Evolutionary conservation across 2,888 invertebrate species (phyloP).

Genomic region (Ophioninae sp.): DNA sequence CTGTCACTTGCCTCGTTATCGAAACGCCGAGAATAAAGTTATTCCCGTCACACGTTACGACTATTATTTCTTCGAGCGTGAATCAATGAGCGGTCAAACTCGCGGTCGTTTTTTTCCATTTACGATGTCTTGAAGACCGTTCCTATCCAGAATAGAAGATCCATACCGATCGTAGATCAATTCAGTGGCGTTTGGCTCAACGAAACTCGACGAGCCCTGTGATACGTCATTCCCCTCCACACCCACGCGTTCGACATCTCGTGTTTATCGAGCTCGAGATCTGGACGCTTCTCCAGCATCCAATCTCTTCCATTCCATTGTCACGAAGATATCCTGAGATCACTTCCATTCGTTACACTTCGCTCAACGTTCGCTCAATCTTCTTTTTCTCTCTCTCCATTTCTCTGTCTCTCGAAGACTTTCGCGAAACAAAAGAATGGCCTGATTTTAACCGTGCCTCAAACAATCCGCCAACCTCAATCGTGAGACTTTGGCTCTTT

Average conservation of each 20-base stretch:
- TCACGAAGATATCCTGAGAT: conserved; percentile 42
- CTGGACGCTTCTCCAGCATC: conserved; percentile 34
- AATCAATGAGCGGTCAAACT: background rate
- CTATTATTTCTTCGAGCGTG: background rate
- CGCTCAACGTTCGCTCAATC: background rate
- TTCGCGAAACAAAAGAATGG: background rate
- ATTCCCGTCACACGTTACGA: background rate
- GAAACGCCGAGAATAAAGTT: background rate
- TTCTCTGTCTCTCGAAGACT: background rate
- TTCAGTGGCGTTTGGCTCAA: conserved; percentile 60
- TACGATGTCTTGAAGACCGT: conserved; percentile 2
- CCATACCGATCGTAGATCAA: conserved; percentile 68
- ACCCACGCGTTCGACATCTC: conserved; percentile 46
- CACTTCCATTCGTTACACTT: conserved; percentile 1
- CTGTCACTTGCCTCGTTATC: conserved; percentile 14
- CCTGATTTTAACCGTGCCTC: background rate
- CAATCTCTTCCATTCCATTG: conserved; percentile 41
- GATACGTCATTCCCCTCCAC: conserved; percentile 30
- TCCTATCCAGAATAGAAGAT: conserved; percentile 42
- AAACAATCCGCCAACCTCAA: background rate
- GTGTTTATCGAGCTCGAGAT: conserved; percentile 50
- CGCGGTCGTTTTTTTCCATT: background rate
- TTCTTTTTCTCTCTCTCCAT: background rate
- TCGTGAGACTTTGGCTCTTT: background rate
- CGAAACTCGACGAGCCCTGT: background rate